Evolutionary conservation across 2,797 vertebrate genomes (phyloP).

Genomic region (Menidia menidia): DNA sequence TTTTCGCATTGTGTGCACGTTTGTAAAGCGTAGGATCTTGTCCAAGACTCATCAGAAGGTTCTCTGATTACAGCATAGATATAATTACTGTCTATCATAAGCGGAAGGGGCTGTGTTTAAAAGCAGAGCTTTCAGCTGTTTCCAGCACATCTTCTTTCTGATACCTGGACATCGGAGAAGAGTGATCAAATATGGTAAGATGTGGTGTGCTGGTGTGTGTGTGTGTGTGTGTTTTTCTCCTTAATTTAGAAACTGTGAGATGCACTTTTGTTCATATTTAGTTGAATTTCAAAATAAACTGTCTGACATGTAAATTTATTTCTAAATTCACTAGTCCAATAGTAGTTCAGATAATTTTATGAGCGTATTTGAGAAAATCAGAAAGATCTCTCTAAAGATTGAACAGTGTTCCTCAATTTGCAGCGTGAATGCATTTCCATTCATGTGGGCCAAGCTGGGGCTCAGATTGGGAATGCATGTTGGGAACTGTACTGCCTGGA

Average conservation of each 20-base stretch:
- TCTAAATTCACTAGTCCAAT: neutral
- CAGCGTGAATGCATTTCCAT: slow-evolving; percentile 83
- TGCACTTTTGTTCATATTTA: neutral
- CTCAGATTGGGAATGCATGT: slow-evolving; percentile 83
- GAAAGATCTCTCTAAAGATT: neutral
- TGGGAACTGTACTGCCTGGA: slow-evolving; percentile 85
- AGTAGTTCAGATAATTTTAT: neutral
- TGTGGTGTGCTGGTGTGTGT: neutral
- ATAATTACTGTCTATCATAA: slow-evolving; percentile 60
- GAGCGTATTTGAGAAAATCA: neutral
- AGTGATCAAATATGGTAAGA: slow-evolving; percentile 70
- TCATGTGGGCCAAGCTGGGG: slow-evolving; percentile 82
- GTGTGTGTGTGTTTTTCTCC: neutral
- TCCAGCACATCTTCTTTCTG: slow-evolving; percentile 52
- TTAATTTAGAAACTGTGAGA: neutral
- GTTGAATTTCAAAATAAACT: neutral
- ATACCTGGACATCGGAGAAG: slow-evolving; percentile 66
- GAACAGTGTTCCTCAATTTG: neutral
- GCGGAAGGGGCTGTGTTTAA: slow-evolving; percentile 63
- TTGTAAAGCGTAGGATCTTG: slow-evolving; percentile 59
- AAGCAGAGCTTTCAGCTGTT: slow-evolving; percentile 22
- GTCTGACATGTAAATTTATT: neutral
- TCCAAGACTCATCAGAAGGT: slow-evolving; percentile 57
- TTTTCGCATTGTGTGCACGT: slow-evolving; percentile 67
- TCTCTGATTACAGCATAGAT: slow-evolving; percentile 75